These are phyloP conservation scores for Austrofundulus limnaeus DNA, from an alignment of 2,113 vertebrate species.

Conservation along the genomic window DNA sequence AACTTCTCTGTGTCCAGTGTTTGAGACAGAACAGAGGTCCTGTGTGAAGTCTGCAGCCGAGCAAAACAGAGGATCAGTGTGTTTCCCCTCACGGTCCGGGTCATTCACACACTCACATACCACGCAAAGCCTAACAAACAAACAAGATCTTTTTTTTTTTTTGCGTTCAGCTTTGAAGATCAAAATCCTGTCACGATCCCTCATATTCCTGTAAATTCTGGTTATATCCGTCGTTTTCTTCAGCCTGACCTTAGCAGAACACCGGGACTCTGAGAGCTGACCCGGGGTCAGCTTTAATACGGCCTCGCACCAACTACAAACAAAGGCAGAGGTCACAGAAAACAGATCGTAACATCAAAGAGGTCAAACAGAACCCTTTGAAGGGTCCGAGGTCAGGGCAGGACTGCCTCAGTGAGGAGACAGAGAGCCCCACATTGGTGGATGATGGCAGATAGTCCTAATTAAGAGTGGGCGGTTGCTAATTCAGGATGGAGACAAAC, in stretches of 20 bases:
- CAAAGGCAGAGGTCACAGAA: conserved; percentile 19
- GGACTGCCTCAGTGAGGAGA: neutral
- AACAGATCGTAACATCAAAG: conserved; percentile 49
- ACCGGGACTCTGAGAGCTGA: conserved; percentile 16
- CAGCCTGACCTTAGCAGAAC: too few species aligned
- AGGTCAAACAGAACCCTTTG: conserved; percentile 32
- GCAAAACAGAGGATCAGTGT: conserved; percentile 56
- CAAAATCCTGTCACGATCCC: conserved; percentile 17
- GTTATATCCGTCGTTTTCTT: too few species aligned
- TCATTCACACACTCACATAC: conserved; percentile 21
- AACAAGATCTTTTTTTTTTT: conserved; percentile 38
- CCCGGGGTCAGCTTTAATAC: conserved; percentile 36
- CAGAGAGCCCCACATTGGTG: conserved; percentile 22
- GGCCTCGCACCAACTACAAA: conserved; percentile 26
- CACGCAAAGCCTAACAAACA: conserved; percentile 36
- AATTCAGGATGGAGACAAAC: conserved; percentile 25
- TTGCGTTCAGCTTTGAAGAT: conserved; percentile 43
- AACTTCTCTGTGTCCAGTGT: conserved; percentile 13
- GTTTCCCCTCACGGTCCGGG: conserved; percentile 25
- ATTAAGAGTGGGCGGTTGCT: conserved; percentile 40
- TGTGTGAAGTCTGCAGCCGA: conserved; percentile 38
- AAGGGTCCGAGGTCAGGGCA: conserved; percentile 19
- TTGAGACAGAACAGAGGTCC: conserved; percentile 51
- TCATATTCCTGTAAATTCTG: conserved; percentile 12
- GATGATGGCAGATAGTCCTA: conserved; percentile 18